These are phyloP conservation scores for Pocillopora meandrina DNA, from an alignment of 92 coral and sea anemone species.

Conservation along the genomic window DNA sequence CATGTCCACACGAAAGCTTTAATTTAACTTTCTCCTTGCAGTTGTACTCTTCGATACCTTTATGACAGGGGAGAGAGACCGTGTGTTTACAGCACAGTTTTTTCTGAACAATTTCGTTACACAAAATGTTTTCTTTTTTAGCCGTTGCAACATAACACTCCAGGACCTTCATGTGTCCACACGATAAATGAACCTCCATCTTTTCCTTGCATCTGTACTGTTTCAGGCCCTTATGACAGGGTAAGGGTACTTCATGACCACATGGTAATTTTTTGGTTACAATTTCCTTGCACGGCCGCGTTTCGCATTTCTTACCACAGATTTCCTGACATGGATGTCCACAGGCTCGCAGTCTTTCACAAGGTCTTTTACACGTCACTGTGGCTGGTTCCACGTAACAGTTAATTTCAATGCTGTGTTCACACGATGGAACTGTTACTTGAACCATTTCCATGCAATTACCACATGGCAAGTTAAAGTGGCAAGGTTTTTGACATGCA, in stretches of 20 bases:
- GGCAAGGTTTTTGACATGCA: constrained; percentile 19
- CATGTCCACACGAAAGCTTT: constrained; percentile 27
- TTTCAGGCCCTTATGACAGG: constrained; percentile 37
- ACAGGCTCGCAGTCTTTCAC: constrained; percentile 47
- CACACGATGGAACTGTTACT: constrained; percentile 51
- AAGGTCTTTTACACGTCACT: constrained; percentile 43
- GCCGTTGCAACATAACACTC: constrained; percentile 3
- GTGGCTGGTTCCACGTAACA: constrained; percentile 41
- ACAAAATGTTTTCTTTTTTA: neutral
- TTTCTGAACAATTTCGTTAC: constrained; percentile 2
- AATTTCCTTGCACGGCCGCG: constrained; percentile 19
- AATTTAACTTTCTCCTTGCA: constrained; percentile 15
- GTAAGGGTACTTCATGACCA: constrained; percentile 43
- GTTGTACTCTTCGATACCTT: neutral
- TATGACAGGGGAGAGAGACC: constrained; percentile 6
- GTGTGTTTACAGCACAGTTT: constrained; percentile 62
- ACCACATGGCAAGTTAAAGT: constrained; percentile 27
- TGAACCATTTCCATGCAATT: constrained; percentile 39
- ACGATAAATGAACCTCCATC: constrained; percentile 29
- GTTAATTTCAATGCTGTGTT: constrained; percentile 41
- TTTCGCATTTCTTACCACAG: constrained; percentile 31
- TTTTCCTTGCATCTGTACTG: constrained; percentile 26
- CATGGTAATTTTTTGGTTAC: constrained; percentile 50
- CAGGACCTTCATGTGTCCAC: constrained; percentile 47
- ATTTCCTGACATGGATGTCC: constrained; percentile 42